A percentile compares a stretch with the other conserved stretches of the same genome.
Conservation (phyloP, 2,797 vertebrate species). For the Cyclopterus lumpus region DNA sequence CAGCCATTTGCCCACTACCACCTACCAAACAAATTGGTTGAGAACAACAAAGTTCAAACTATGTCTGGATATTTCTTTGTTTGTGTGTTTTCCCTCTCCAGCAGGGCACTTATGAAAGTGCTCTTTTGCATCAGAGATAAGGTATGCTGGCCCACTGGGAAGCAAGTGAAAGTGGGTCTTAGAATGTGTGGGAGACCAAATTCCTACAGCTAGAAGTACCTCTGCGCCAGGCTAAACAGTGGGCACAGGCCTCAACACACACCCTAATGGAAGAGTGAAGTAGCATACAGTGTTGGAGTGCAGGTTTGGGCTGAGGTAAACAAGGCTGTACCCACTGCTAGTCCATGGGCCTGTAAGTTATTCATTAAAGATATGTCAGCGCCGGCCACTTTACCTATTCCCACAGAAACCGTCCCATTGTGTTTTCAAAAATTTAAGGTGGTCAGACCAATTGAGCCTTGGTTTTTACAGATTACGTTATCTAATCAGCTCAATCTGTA, state of each 20-base stretch:
- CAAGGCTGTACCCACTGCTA: conserved; percentile 60
- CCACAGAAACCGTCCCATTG: conserved; percentile 26
- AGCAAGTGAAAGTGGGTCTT: conserved; percentile 75
- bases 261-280: conserved; percentile 84
- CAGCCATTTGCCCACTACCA: conserved; percentile 76
- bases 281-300: conserved; percentile 69
- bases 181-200: conserved; percentile 77
- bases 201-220: conserved; percentile 79
- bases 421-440: conserved; percentile 45
- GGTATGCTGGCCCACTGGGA: conserved; percentile 74
- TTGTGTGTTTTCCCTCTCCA: conserved; percentile 73
- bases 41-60: conserved; percentile 86
- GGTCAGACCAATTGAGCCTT: conserved; percentile 38
- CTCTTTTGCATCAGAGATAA: conserved; percentile 81
- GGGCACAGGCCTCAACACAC: conserved; percentile 78
- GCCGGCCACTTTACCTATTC: conserved; percentile 46
- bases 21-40: conserved; percentile 79
- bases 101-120: conserved; percentile 78
- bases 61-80: conserved; percentile 80
- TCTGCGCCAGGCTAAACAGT: conserved; percentile 82
- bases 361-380: conserved; percentile 78
- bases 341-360: conserved; percentile 71
- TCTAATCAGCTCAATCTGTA: conserved; percentile 45
- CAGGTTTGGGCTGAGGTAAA: conserved; percentile 75
- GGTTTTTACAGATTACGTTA: conserved; percentile 43